Conservation (phyloP, 1,140 invertebrate genomes). For the Drosophila repleta region DNA sequence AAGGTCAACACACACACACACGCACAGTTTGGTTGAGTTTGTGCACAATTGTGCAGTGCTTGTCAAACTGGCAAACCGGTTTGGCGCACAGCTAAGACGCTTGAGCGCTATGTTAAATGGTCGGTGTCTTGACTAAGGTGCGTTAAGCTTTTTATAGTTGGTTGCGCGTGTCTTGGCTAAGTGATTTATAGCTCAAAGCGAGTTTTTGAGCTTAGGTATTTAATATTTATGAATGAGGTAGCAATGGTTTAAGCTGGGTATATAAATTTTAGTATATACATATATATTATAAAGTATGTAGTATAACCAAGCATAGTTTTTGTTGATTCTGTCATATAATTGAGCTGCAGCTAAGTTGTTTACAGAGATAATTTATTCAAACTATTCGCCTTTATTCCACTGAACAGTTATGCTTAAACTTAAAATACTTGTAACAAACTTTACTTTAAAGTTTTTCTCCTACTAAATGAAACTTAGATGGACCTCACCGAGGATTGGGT, state of each 20-base stretch:
- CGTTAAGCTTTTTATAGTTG: neutral
- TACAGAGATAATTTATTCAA: too few species aligned
- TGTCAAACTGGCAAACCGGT: conserved; percentile 18
- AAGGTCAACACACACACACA: too few species aligned
- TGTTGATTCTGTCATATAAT: neutral
- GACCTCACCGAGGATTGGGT: neutral
- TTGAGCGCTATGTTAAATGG: neutral
- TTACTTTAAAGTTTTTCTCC: neutral
- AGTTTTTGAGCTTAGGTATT: neutral
- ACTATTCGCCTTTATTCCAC: too few species aligned
- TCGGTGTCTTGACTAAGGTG: neutral
- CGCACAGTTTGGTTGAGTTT: neutral
- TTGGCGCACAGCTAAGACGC: neutral
- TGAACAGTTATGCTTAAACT: too few species aligned
- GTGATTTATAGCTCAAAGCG: neutral
- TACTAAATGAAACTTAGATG: neutral
- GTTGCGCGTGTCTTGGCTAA: conserved; percentile 10
- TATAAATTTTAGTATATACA: neutral
- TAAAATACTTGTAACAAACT: neutral
- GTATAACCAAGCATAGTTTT: neutral
- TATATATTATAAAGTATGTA: too few species aligned
- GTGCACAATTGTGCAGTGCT: neutral
- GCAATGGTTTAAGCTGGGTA: neutral
- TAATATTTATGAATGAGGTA: too few species aligned
- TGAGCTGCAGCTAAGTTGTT: neutral